Conservation (phyloP, 2,888 invertebrate genomes). For the Noctua janthe region DNA sequence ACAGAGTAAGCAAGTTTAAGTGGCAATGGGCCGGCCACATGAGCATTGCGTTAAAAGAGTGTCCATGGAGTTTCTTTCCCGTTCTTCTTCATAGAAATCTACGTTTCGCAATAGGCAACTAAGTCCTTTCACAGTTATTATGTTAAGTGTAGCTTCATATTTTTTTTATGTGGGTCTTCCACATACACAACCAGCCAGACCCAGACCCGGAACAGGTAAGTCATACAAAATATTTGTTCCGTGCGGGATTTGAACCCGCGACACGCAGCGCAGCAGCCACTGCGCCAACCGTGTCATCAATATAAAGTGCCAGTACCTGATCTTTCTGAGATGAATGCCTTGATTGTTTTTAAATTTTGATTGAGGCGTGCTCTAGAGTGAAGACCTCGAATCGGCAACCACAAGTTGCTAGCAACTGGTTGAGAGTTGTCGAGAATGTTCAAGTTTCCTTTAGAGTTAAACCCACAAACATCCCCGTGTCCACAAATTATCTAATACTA, state of each 20-base stretch:
- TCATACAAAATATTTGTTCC: too few species aligned
- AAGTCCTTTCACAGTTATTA: not conserved
- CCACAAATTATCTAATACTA: slow-evolving; percentile 13
- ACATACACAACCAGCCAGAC: too few species aligned
- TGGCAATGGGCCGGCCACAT: not conserved
- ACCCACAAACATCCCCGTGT: not conserved
- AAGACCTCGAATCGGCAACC: not conserved
- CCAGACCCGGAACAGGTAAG: too few species aligned
- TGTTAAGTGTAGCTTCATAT: not conserved
- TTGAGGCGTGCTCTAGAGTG: not conserved
- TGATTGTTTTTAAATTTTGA: not conserved
- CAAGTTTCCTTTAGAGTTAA: not conserved
- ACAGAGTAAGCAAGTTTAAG: not conserved
- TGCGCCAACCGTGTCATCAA: too few species aligned
- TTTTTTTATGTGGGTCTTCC: too few species aligned
- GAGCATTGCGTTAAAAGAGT: not conserved
- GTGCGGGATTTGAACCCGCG: too few species aligned
- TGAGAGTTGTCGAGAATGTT: not conserved
- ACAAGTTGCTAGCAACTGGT: not conserved
- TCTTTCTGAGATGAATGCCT: not conserved
- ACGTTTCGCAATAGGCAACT: not conserved
- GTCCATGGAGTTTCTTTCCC: not conserved
- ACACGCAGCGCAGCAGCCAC: too few species aligned
- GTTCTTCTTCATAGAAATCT: not conserved
- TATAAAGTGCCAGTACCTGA: too few species aligned